A percentile compares a stretch with the other conserved stretches of the same genome.
phyloP scores from a whole-genome alignment of 2,113 vertebrate species.

The Rhombomys opimus region DNA sequence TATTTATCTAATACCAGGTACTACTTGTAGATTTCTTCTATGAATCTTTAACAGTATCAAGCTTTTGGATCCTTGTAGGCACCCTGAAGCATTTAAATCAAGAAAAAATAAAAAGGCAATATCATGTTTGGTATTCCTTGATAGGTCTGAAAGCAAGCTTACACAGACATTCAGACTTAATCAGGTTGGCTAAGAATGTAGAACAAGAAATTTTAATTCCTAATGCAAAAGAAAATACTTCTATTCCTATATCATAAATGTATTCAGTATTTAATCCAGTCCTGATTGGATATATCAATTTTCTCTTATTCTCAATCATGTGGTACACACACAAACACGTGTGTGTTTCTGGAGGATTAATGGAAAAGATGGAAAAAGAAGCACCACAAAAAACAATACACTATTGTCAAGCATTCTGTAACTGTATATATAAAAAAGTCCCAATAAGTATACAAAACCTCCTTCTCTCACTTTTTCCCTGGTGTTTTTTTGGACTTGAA shows the following conservation, averaged over 20 bases:
- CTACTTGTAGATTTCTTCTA: neutral
- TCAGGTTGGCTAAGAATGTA: neutral
- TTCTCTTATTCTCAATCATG: neutral
- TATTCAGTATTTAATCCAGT: neutral
- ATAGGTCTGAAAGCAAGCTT: slow-evolving; percentile 7
- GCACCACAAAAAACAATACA: neutral
- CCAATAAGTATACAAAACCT: neutral
- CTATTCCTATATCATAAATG: neutral
- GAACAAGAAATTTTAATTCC: neutral
- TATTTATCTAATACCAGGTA: neutral
- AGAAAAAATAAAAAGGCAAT: neutral
- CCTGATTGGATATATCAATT: neutral
- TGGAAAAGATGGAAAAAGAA: slow-evolving; percentile 30
- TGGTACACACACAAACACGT: neutral
- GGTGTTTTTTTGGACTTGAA: neutral
- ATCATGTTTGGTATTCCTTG: neutral
- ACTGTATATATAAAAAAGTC: neutral
- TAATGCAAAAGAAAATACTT: slow-evolving; percentile 10
- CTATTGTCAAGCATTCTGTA: neutral
- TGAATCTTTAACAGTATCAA: neutral
- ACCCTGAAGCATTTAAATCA: neutral
- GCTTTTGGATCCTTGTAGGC: neutral
- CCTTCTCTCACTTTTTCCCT: neutral
- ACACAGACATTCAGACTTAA: neutral
- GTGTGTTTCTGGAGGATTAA: neutral